A percentile compares a stretch with the other conserved stretches of the same genome.
Evolutionary conservation across 2,113 vertebrate genomes (phyloP).

Genomic region (Amia ocellicauda): DNA sequence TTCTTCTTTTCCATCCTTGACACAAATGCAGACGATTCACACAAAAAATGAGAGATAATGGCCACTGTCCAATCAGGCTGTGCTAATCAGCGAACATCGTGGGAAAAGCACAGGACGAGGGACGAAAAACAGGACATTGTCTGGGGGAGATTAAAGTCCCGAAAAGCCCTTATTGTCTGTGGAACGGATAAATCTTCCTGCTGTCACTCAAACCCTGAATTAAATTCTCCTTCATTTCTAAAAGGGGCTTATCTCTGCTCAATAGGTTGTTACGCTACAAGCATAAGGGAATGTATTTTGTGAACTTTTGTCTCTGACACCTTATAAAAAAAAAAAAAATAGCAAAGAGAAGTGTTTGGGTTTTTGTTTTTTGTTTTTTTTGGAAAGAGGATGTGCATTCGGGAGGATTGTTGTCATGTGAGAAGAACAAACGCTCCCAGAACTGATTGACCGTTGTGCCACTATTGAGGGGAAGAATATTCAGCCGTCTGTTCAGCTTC

Average conservation of each 20-base stretch:
- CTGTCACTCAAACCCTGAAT: conserved; percentile 98
- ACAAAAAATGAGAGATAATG: conserved; percentile 81
- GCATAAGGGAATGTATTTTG: conserved; percentile 80
- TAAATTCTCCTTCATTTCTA: conserved; percentile 94
- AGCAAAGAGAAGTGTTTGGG: conserved; percentile 26
- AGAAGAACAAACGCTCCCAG: conserved; percentile 40
- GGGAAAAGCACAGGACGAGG: conserved; percentile 87
- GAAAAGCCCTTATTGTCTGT: conserved; percentile 92
- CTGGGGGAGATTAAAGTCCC: conserved; percentile 94
- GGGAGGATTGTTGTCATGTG: conserved; percentile 51
- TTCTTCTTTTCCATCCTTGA: conserved; percentile 50
- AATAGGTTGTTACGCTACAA: conserved; percentile 93
- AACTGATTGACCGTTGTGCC: conserved; percentile 43
- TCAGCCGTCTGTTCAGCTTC: conserved; percentile 25
- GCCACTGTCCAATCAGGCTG: conserved; percentile 78
- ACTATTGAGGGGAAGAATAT: conserved; percentile 37
- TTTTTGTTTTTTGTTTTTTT: conserved; percentile 21
- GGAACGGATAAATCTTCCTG: conserved; percentile 96
- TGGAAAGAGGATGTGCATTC: conserved; percentile 67
- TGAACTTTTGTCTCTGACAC: conserved; percentile 80
- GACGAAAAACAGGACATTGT: conserved; percentile 91
- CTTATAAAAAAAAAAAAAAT: conserved; percentile 75
- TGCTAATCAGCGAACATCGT: conserved; percentile 92
- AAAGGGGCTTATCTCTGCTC: conserved; percentile 99
- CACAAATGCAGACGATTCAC: conserved; percentile 71